Percentiles rank a stretch among this genome's conserved stretches.
Evolutionary conservation across 1,140 invertebrate species (phyloP).

Genomic region (Adelges cooleyi): DNA sequence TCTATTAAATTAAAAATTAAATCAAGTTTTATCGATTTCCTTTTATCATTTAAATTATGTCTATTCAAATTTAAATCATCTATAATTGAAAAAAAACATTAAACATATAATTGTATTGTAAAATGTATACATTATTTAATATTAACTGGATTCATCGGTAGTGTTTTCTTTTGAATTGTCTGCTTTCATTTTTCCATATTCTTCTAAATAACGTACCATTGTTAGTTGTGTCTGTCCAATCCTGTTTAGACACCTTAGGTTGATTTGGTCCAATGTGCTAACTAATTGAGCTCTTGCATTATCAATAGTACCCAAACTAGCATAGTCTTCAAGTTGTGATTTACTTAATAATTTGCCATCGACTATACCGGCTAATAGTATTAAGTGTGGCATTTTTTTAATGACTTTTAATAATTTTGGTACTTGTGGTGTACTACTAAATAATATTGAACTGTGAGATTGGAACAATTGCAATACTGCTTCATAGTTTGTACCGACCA

Average conservation of each 20-base stretch:
- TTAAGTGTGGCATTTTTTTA: conserved; percentile 33
- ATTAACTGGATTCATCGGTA: not conserved
- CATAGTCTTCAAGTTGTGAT: conserved; percentile 32
- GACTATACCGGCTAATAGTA: conserved; percentile 33
- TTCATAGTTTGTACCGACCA: conserved; percentile 32
- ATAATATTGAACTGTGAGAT: conserved; percentile 31
- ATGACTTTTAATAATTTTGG: conserved; percentile 32
- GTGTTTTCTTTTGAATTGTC: not conserved
- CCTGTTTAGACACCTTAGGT: conserved; percentile 4
- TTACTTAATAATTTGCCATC: conserved; percentile 33
- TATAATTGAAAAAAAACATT: not conserved
- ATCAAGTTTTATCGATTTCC: too few species aligned
- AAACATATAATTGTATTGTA: not conserved
- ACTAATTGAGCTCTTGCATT: conserved; percentile 33
- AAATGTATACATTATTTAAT: not conserved
- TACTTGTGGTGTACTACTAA: conserved; percentile 31
- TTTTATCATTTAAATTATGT: not conserved
- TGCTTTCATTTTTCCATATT: not conserved
- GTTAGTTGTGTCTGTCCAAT: conserved; percentile 22
- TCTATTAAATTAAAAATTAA: too few species aligned
- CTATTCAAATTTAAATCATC: not conserved
- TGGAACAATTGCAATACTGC: conserved; percentile 31
- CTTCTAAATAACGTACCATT: conserved; percentile 17
- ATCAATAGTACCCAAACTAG: conserved; percentile 32
- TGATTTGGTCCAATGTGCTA: conserved; percentile 26